Base-by-base conservation (phyloP, 2,888 invertebrate species). In the Notocelia uddmanniana region DNA sequence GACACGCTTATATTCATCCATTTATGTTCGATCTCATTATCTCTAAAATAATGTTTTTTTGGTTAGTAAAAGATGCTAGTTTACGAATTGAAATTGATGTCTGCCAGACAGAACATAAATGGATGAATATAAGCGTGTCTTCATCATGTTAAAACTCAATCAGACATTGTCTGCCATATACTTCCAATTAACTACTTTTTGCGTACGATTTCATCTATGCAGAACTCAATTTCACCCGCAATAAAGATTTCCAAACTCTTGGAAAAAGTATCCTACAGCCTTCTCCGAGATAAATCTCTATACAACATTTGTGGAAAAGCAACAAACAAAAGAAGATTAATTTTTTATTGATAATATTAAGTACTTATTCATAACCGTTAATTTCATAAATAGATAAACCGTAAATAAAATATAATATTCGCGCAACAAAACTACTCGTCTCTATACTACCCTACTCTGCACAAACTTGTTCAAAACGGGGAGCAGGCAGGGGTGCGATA, bases 401-500 rank as follows among this genome's bases (percentile, higher is more conserved):
- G 13, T 37, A 37, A 37, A 37, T 2, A 45, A n/a, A n/a, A 45
- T n/a, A n/a, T 45, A 45, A 45, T 1, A 45, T 45, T 45, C 13
- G 8, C 23, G 18, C 15, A 13, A 15, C 21, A 60, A 11, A 21
- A 23, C 8, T 37, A n/a, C 18, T 37, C 41, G 18, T 41, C 23
- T 66, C 70, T 66, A 48, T 41, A 9, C 13, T 45, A 0, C 19
- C 57, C 57, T 85, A 80, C 82, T 84, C 88, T 89, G 78, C 78
- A 73, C 73, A 74, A 68, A 74, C 74, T 71, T 78, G 76, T 79
- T 79, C 75, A 76, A 85, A 85, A 85, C 81, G 79, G 83, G 87
- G 88, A 86, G 85, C 83, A 80, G 81, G 81, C 78, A 74, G 77
- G 89, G 92, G 91, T 83, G 83, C 81, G 76, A 78, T 78, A 92